Percentiles rank a stretch among this genome's conserved stretches.
phyloP scores from a whole-genome alignment of 2,797 vertebrate species.

The Anisognathus igniventris region DNA sequence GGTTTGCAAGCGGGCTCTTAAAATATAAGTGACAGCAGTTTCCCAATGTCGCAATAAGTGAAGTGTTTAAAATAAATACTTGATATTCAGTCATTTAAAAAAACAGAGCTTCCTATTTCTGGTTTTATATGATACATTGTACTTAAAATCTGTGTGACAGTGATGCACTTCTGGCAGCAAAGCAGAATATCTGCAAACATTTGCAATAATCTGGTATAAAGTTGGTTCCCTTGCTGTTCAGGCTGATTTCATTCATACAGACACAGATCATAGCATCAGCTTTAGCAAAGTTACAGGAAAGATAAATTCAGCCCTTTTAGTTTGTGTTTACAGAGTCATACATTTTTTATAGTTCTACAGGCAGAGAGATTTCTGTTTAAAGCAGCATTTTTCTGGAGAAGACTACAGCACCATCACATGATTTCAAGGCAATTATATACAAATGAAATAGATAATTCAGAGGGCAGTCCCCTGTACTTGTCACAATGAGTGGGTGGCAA shows the following conservation, averaged over 20 bases:
- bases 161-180: not conserved
- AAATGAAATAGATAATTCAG: not conserved
- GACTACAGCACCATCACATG: not conserved
- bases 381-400: not conserved
- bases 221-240: not conserved
- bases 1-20: not conserved
- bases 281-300: not conserved
- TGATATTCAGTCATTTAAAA: not conserved
- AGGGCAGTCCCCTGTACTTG: not conserved
- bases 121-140: not conserved
- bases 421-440: not conserved
- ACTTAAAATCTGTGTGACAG: not conserved
- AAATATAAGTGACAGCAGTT: not conserved
- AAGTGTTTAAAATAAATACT: not conserved
- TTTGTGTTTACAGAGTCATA: not conserved
- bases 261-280: not conserved
- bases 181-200: not conserved
- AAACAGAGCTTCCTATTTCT: not conserved
- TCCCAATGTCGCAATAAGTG: not conserved
- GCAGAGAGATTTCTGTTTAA: slow-evolving; percentile 11
- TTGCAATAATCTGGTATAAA: not conserved
- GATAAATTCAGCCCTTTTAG: slow-evolving; percentile 23
- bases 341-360: slow-evolving; percentile 11
- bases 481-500: fast-evolving
- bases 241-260: not conserved